Evolutionary conservation across 2,113 vertebrate species (phyloP).

Genomic region (Camelus bactrianus): DNA sequence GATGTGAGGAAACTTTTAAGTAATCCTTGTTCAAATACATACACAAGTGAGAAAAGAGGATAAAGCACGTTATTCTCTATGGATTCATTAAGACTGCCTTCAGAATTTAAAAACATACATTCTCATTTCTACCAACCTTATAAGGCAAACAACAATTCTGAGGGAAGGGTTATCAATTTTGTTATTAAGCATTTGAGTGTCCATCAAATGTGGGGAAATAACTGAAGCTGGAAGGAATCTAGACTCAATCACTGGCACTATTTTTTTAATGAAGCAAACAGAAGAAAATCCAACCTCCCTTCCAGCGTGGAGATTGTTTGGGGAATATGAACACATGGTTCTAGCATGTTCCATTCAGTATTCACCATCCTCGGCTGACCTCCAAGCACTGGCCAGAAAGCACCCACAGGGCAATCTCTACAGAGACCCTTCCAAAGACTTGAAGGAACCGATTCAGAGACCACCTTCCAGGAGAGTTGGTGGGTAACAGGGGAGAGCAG

Average conservation of each 20-base stretch:
- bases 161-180: not conserved
- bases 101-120: not conserved
- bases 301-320: too few relatives aligned
- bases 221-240: not conserved
- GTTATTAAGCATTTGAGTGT: not conserved
- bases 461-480: too few relatives aligned
- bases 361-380: not conserved
- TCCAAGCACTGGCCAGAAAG: too few relatives aligned
- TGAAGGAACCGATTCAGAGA: not conserved
- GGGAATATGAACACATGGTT: not conserved
- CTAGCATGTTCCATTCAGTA: accelerated
- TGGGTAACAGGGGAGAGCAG: not conserved
- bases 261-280: not conserved
- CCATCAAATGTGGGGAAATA: not conserved
- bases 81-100: not conserved
- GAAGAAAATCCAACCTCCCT: not conserved
- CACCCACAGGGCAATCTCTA: too few relatives aligned
- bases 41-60: not conserved
- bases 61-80: not conserved
- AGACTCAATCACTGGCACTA: not conserved
- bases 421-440: not conserved
- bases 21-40: not conserved
- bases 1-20: constrained; percentile 42
- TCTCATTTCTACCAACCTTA: constrained; percentile 9
- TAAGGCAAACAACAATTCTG: not conserved